Percentiles rank a stretch among this genome's conserved stretches.
These are phyloP conservation scores for Iselma pallidipennis DNA, from an alignment of 2,888 invertebrate genomes.

Conservation along the genomic window DNA sequence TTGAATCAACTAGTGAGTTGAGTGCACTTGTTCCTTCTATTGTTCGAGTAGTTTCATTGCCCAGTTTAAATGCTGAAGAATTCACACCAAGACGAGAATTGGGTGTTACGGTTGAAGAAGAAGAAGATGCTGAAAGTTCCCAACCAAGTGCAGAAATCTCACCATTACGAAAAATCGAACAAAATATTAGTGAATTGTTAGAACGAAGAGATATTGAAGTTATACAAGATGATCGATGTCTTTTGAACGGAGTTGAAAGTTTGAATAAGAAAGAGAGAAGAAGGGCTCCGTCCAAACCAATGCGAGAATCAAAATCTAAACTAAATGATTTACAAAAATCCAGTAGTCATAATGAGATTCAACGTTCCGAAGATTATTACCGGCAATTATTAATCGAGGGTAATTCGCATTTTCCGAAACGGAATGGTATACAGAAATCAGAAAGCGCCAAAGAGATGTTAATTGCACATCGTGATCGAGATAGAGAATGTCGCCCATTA, in stretches of 20 bases:
- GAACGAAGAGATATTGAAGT: slow-evolving; percentile 55
- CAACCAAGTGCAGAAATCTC: slow-evolving; percentile 67
- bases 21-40: slow-evolving; percentile 64
- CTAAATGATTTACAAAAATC: slow-evolving; percentile 65
- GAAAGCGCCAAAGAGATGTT: slow-evolving; percentile 75
- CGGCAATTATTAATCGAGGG: slow-evolving; percentile 54
- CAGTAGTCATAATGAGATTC: slow-evolving; percentile 65
- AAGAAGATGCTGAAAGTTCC: slow-evolving; percentile 67
- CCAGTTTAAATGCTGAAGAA: slow-evolving; percentile 64
- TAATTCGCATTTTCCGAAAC: slow-evolving; percentile 59
- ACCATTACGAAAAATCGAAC: slow-evolving; percentile 71
- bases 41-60: slow-evolving; percentile 70
- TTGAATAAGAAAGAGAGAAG: slow-evolving; percentile 55
- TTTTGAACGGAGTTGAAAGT: slow-evolving; percentile 55
- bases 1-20: slow-evolving; percentile 66
- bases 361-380: slow-evolving; percentile 55
- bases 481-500: slow-evolving; percentile 35
- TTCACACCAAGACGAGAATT: slow-evolving; percentile 67
- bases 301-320: slow-evolving; percentile 46
- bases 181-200: slow-evolving; percentile 72
- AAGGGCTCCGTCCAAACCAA: slow-evolving; percentile 43
- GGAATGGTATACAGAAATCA: slow-evolving; percentile 73
- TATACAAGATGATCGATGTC: slow-evolving; percentile 45
- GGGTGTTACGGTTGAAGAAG: slow-evolving; percentile 73
- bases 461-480: slow-evolving; percentile 58